Evolutionary conservation across 2,797 vertebrate species (phyloP).

Genomic region (Orestias chungarensis): DNA sequence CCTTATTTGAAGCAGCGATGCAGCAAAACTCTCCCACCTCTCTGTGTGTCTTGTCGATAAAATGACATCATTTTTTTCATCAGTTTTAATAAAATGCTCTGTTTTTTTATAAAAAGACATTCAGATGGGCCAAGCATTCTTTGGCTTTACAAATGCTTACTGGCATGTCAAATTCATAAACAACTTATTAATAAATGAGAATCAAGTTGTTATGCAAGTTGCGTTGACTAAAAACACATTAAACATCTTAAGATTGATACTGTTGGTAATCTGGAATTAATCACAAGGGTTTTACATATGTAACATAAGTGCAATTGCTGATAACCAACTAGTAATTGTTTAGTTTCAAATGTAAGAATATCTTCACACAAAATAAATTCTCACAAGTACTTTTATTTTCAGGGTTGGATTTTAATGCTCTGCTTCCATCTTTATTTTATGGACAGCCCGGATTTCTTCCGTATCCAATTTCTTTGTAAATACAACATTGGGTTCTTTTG

Average conservation of each 20-base stretch:
- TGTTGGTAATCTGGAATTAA: no score
- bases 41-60: conserved; percentile 58
- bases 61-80: conserved; percentile 64
- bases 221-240: no score
- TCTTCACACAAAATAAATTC: not conserved
- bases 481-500: conserved; percentile 14
- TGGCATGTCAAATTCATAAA: not conserved
- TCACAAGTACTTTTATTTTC: conserved; percentile 15
- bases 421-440: conserved; percentile 18
- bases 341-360: conserved; percentile 3
- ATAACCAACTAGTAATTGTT: conserved; percentile 1
- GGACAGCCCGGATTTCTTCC: conserved; percentile 27
- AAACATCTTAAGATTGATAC: no score
- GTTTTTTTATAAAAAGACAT: conserved; percentile 54
- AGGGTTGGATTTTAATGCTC: conserved; percentile 4
- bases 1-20: conserved; percentile 50
- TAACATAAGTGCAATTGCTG: conserved; percentile 6
- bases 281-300: conserved; percentile 1
- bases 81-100: conserved; percentile 62
- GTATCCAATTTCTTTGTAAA: conserved; percentile 18
- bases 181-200: not conserved
- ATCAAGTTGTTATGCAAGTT: no score
- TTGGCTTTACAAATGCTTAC: not conserved
- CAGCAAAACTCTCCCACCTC: conserved; percentile 55
- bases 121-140: conserved; percentile 9